These are phyloP conservation scores for Nothobranchius kuhntae DNA, from an alignment of 2,113 vertebrate species.

Conservation along the genomic window DNA sequence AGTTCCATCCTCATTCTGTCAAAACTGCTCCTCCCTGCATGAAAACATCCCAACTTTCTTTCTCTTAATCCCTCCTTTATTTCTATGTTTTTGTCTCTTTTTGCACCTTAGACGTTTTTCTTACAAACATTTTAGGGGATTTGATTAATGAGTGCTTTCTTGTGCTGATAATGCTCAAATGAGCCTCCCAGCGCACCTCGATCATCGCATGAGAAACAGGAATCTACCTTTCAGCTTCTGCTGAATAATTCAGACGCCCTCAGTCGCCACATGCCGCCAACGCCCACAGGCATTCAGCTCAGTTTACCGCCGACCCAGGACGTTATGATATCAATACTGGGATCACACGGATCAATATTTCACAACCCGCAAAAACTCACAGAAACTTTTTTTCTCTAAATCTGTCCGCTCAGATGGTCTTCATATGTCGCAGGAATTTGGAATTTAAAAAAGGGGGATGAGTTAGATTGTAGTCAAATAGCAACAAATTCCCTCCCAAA, in stretches of 20 bases:
- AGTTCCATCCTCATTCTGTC: conserved; percentile 81
- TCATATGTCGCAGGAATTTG: no score
- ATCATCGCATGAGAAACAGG: conserved; percentile 68
- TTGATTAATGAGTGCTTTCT: not conserved
- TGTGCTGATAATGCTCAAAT: not conserved
- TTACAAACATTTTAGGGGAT: not conserved
- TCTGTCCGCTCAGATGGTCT: not conserved
- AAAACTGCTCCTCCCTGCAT: conserved; percentile 71
- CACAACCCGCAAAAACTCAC: conserved; percentile 31
- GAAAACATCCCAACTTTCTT: conserved; percentile 38
- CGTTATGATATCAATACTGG: conserved; percentile 79
- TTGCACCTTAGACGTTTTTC: not conserved
- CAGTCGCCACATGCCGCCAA: conserved; percentile 82
- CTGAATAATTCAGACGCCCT: conserved; percentile 84
- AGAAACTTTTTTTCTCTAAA: no score
- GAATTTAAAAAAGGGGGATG: no score
- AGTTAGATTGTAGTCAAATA: no score
- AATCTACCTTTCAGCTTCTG: conserved; percentile 76
- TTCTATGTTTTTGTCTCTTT: not conserved
- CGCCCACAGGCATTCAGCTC: conserved; percentile 77
- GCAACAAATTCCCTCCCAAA: not conserved
- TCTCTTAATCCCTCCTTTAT: no score
- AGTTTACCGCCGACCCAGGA: conserved; percentile 74
- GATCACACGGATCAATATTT: conserved; percentile 77
- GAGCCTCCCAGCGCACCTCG: conserved; percentile 13